phyloP scores from a whole-genome alignment of 1,140 invertebrate species.

The Wasmannia auropunctata region DNA sequence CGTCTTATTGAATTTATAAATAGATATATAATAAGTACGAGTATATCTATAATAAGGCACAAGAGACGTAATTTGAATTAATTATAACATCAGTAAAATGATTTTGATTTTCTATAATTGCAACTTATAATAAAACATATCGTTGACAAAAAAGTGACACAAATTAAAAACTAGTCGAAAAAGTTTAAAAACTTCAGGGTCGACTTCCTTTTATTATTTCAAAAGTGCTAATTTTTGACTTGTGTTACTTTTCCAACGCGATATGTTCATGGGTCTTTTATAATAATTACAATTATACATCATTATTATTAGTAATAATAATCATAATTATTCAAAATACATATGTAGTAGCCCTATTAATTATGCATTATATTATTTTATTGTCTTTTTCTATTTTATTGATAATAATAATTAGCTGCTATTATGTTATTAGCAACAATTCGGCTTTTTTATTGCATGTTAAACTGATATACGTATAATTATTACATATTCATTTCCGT shows the following conservation, averaged over 20 bases:
- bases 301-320: background rate
- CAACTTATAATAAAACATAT: background rate
- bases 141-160: too few relatives aligned
- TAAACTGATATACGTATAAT: constrained; percentile 25
- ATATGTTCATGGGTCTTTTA: background rate
- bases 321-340: background rate
- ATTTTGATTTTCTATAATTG: background rate
- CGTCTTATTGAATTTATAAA: background rate
- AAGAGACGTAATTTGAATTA: background rate
- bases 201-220: too few relatives aligned
- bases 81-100: background rate
- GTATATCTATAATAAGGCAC: background rate
- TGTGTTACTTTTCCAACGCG: too few relatives aligned
- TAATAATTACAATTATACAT: background rate
- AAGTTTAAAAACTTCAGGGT: too few relatives aligned
- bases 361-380: constrained; percentile 25
- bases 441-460: constrained; percentile 29
- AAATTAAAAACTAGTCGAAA: too few relatives aligned
- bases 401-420: constrained; percentile 22
- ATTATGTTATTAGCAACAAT: constrained; percentile 35
- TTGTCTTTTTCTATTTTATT: constrained; percentile 29
- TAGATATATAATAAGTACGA: too few relatives aligned
- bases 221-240: too few relatives aligned
- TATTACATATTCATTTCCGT: constrained; percentile 38
- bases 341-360: background rate